A percentile compares a stretch with the other conserved stretches of the same genome.
Conservation (phyloP, 2,797 vertebrate species). For the Acanthurus leucopareius region DNA sequence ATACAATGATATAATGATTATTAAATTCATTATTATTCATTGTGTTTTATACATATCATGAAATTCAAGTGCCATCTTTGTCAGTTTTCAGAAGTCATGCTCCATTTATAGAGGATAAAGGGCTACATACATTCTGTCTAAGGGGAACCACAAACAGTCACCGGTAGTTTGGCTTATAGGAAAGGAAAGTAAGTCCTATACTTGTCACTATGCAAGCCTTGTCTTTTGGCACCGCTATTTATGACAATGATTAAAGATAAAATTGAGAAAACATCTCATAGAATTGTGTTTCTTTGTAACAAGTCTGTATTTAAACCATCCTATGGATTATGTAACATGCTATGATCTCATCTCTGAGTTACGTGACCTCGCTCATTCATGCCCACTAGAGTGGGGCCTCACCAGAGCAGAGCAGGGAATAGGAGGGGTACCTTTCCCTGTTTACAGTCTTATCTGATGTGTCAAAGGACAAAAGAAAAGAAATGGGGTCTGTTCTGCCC, state of each 20-base stretch:
- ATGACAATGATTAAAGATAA: slow-evolving; percentile 4
- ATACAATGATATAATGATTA: no score
- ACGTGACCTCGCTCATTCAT: slow-evolving; percentile 58
- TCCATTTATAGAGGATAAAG: neutral
- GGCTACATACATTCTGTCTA: neutral
- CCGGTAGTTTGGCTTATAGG: neutral
- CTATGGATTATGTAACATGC: slow-evolving; percentile 53
- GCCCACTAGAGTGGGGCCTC: slow-evolving; percentile 51
- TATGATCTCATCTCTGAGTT: slow-evolving; percentile 62
- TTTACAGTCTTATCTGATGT: slow-evolving; percentile 61
- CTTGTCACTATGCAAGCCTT: no score
- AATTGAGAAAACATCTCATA: neutral
- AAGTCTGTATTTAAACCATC: slow-evolving; percentile 31
- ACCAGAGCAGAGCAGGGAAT: slow-evolving; percentile 25
- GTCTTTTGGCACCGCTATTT: neutral
- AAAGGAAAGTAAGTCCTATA: neutral
- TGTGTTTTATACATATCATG: no score
- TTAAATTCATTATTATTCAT: no score
- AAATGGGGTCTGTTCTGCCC: slow-evolving; percentile 29
- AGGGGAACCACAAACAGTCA: neutral
- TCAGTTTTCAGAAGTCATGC: no score
- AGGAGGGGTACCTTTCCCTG: slow-evolving; percentile 42
- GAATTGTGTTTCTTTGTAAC: slow-evolving; percentile 16
- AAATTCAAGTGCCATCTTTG: no score
- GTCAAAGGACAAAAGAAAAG: slow-evolving; percentile 47